Conservation (phyloP, 2,797 vertebrate genomes). For the Lacerta agilis region DNA sequence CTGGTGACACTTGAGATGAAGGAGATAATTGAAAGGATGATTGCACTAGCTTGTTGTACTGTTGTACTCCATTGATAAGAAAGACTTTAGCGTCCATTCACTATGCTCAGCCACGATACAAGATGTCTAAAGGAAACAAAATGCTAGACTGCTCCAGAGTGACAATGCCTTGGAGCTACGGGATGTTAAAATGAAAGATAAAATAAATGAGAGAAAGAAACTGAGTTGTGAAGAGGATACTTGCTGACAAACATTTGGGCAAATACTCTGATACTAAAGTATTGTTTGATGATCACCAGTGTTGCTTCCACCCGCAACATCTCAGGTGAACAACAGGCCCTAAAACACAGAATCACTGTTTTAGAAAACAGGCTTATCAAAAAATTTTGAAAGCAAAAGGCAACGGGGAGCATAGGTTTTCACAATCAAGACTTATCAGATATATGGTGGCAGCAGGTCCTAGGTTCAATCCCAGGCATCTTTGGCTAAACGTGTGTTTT, state of each 20-base stretch:
- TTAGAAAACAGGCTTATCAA: not conserved
- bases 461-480: not conserved
- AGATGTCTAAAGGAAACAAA: slow-evolving; percentile 51
- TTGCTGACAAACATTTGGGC: slow-evolving; percentile 37
- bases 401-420: not conserved
- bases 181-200: slow-evolving; percentile 58
- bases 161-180: slow-evolving; percentile 25
- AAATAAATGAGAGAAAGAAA: slow-evolving; percentile 53
- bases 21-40: slow-evolving; percentile 75
- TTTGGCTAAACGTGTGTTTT: slow-evolving; percentile 52
- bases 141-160: slow-evolving; percentile 5
- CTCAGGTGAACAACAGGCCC: not conserved
- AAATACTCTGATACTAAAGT: accelerated
- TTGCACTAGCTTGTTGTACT: slow-evolving; percentile 64
- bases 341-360: not conserved
- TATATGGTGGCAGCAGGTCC: not conserved
- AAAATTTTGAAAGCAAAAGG: not conserved
- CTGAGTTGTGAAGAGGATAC: slow-evolving; percentile 17
- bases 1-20: slow-evolving; percentile 73
- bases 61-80: slow-evolving; percentile 71
- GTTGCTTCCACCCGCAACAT: not conserved
- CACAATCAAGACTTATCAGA: not conserved
- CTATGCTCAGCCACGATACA: slow-evolving; percentile 58
- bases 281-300: not conserved
- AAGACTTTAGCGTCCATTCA: slow-evolving; percentile 68